A percentile compares a stretch with the other conserved stretches of the same genome.
Conservation (phyloP, 2,888 invertebrate genomes). For the Hyalella azteca region DNA sequence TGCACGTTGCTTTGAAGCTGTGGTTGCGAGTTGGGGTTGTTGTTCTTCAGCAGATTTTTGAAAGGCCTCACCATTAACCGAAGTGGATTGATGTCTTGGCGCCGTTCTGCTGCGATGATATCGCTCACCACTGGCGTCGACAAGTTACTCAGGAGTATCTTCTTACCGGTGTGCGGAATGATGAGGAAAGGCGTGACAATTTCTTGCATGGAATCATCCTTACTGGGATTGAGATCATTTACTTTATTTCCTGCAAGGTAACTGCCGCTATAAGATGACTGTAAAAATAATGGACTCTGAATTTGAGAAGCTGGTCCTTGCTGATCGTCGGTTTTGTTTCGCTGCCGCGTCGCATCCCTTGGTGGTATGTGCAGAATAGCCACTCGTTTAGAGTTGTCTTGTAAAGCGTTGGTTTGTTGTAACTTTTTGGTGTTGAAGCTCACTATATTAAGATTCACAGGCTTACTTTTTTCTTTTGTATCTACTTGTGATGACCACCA, state of each 20-base stretch:
- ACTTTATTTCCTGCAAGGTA: too few species aligned
- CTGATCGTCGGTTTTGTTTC: background rate
- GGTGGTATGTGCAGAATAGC: conserved; percentile 1
- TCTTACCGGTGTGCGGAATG: conserved; percentile 30
- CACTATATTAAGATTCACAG: background rate
- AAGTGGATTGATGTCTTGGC: conserved; percentile 1
- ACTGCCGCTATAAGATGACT: too few species aligned
- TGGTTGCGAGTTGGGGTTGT: background rate
- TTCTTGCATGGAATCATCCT: too few species aligned
- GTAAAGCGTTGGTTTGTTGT: background rate
- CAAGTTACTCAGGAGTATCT: conserved; percentile 3
- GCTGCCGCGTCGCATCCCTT: background rate
- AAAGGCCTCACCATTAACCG: background rate
- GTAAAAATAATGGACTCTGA: too few species aligned
- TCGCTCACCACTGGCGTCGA: conserved; percentile 11
- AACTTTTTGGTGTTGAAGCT: background rate
- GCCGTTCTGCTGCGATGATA: conserved; percentile 7
- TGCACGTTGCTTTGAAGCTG: background rate
- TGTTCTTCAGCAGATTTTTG: background rate
- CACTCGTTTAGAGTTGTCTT: background rate
- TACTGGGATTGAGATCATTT: too few species aligned
- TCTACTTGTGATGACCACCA: background rate
- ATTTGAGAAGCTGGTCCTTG: background rate
- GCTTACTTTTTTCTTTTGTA: background rate
- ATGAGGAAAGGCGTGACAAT: background rate